Base-by-base conservation (phyloP, 2,888 invertebrate genomes). In the Isoperla grammatica region DNA sequence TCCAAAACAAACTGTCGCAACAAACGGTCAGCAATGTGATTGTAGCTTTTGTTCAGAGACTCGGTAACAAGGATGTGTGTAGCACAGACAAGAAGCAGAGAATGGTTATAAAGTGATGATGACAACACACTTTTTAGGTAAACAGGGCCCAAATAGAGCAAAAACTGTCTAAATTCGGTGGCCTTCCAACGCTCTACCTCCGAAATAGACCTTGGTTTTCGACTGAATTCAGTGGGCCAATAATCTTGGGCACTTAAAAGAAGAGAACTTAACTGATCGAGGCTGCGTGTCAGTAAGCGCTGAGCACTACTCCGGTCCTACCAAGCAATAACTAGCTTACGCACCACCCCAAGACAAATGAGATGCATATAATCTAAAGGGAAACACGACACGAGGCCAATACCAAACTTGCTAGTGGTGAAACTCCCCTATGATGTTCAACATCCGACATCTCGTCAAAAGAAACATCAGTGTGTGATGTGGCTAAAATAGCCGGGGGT, bases 161-260 rank as follows among this genome's bases (percentile, higher is more conserved):
- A 37, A 59, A 70, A 64, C 8, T 62, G 61, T 17, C 69, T 50
- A 42, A 66, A 68, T 61, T 71, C 70, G 5, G 68, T 68, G 15
- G 67, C 69, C 57, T 71, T 71, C 67, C 68, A 71, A 19, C 65
- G 60, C 5, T 66, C 63, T 12, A 67, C 40, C 37, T 69, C 65
- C 59, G 13, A 48, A 6, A 71, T 48, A 8, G 65, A 43, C 49
- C 70, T 61, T 5, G 67, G 68, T 61, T 67, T 69, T 39, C 69
- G 56, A 8, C 59, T 59, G 63, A 71, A 70, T 56, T 70, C 69
- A 43, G 8, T 37, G n/a, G 40, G 40, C 40, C 40, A 40, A 12
- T 6, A 40, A 13, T 11, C 15, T 40, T 40, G n/a, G 40, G 40
- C n/a, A 6, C n/a, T 5, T 6, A 40, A n/a, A 5, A 40, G 4